Percentiles rank a stretch among this genome's conserved stretches.
Evolutionary conservation across 2,797 vertebrate genomes (phyloP).

Genomic region (Brachyalestes nurse): DNA sequence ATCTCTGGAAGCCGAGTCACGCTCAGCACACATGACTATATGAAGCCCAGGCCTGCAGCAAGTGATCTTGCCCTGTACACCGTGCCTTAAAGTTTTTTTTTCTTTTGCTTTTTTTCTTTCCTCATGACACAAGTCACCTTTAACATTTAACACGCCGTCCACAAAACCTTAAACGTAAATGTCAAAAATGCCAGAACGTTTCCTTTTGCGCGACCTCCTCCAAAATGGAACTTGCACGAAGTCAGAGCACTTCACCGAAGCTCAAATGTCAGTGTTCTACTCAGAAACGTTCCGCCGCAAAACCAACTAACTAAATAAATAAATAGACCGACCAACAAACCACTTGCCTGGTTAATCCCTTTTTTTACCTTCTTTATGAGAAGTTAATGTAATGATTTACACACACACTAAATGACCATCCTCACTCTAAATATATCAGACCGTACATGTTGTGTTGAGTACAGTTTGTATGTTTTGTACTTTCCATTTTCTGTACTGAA

Average conservation of each 20-base stretch:
- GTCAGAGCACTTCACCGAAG: neutral
- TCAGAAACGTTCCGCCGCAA: neutral
- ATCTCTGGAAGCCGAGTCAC: slow-evolving; percentile 6
- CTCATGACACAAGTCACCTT: slow-evolving; percentile 10
- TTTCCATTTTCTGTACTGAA: too few species aligned
- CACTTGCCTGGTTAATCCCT: neutral
- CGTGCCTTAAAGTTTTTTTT: neutral
- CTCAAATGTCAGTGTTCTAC: slow-evolving; percentile 3
- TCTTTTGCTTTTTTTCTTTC: too few species aligned
- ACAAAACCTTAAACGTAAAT: slow-evolving; percentile 8
- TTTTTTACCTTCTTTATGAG: neutral
- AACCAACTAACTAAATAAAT: neutral
- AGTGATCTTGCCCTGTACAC: neutral
- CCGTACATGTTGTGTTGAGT: neutral
- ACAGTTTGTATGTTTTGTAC: too few species aligned
- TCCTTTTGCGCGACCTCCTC: neutral
- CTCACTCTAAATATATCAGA: neutral
- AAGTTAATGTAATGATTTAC: neutral
- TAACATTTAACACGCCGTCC: slow-evolving; percentile 8
- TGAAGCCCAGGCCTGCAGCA: neutral
- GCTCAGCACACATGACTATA: too few species aligned
- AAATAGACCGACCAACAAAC: neutral
- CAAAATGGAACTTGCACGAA: slow-evolving; percentile 5
- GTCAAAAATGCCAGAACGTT: slow-evolving; percentile 6
- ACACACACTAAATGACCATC: too few species aligned